A percentile compares a stretch with the other conserved stretches of the same genome.
phyloP scores from a whole-genome alignment of 1,140 invertebrate species.

The Cyclargus thomasi region DNA sequence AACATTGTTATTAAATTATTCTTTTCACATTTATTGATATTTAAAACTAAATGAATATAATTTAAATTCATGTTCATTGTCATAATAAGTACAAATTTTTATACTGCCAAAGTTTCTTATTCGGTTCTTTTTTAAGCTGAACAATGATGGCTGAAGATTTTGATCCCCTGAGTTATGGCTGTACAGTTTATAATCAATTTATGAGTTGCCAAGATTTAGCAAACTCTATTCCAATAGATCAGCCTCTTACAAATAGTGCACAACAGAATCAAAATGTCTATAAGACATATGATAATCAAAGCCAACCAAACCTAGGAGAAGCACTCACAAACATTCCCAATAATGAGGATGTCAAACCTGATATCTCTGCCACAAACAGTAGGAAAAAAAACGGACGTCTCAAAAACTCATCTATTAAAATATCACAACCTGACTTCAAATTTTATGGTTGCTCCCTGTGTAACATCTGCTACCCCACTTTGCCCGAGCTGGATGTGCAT shows the following conservation, averaged over 20 bases:
- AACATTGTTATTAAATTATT: too few relatives aligned
- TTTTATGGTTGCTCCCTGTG: slow-evolving; percentile 63
- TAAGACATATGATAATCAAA: neutral
- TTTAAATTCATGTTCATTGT: too few relatives aligned
- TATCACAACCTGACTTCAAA: slow-evolving; percentile 47
- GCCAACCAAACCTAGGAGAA: neutral
- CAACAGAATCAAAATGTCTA: neutral
- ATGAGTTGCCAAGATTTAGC: neutral
- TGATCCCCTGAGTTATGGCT: slow-evolving; percentile 6
- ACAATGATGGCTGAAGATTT: slow-evolving; percentile 8
- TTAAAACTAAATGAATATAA: too few relatives aligned
- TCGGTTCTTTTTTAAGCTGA: neutral
- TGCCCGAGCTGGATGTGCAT: slow-evolving; percentile 53
- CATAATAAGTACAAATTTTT: too few relatives aligned
- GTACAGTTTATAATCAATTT: slow-evolving; percentile 2
- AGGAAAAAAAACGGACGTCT: slow-evolving; percentile 37
- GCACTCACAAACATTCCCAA: neutral
- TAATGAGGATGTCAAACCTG: slow-evolving; percentile 24
- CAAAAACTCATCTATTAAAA: slow-evolving; percentile 53
- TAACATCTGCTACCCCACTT: slow-evolving; percentile 43
- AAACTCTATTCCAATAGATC: neutral
- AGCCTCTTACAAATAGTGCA: neutral
- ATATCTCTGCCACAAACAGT: slow-evolving; percentile 25
- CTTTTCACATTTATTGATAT: too few relatives aligned
- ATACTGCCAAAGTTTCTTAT: too few relatives aligned